Conservation (phyloP, 1,140 invertebrate genomes). For the Saccostrea cuccullata region DNA sequence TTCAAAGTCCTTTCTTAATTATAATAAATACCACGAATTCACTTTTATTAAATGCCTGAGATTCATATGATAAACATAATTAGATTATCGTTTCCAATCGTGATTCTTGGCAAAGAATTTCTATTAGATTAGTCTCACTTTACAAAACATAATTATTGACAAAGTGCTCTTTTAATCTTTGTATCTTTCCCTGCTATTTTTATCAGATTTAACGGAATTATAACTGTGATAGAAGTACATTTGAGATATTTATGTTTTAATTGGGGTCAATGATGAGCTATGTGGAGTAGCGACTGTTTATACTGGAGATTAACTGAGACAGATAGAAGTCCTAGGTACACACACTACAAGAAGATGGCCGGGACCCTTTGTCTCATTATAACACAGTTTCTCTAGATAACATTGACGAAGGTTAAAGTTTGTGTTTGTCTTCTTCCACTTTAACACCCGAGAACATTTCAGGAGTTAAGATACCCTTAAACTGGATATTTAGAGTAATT, state of each 20-base stretch:
- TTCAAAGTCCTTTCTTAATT: not conserved
- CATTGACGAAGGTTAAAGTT: not conserved
- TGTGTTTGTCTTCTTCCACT: constrained; percentile 26
- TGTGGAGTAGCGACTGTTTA: not conserved
- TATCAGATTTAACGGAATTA: constrained; percentile 27
- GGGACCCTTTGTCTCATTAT: not conserved
- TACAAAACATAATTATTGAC: not conserved
- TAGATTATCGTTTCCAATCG: not conserved
- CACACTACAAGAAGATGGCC: not conserved
- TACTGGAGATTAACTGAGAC: not conserved
- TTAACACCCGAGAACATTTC: constrained; percentile 35
- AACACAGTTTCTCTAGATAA: not conserved
- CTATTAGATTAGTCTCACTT: constrained; percentile 13
- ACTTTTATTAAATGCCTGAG: not conserved
- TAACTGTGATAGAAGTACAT: constrained; percentile 17
- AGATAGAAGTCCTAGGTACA: not conserved
- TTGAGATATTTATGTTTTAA: not conserved
- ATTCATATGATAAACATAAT: constrained; percentile 24
- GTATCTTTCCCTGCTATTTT: not conserved
- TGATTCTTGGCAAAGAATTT: not conserved
- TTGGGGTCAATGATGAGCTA: constrained; percentile 32
- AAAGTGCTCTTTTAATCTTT: not conserved
- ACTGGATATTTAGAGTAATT: constrained; percentile 21
- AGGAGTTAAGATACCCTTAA: constrained; percentile 30
- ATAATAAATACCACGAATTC: not conserved